These are phyloP conservation scores for Spheniscus humboldti DNA, from an alignment of 2,797 vertebrate genomes.

Conservation along the genomic window DNA sequence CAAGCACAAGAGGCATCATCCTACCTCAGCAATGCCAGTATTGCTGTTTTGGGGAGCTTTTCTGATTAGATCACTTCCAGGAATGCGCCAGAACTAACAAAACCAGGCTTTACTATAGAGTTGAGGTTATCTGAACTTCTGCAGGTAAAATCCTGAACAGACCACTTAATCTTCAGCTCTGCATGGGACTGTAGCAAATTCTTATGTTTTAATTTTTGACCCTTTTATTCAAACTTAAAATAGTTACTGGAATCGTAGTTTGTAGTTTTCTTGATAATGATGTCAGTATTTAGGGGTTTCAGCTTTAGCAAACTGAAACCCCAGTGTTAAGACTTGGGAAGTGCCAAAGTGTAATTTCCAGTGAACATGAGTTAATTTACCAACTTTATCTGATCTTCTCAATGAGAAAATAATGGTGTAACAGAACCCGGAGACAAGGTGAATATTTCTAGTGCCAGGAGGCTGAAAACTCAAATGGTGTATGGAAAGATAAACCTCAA, in stretches of 20 bases:
- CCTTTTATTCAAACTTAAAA: not conserved
- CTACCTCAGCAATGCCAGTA: not conserved
- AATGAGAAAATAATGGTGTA: not conserved
- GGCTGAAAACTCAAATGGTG: not conserved
- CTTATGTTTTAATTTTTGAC: not conserved
- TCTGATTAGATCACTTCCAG: not conserved
- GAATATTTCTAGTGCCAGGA: not conserved
- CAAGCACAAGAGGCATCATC: not conserved
- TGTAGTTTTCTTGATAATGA: not conserved
- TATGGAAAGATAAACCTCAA: not conserved
- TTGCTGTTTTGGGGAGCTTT: not conserved
- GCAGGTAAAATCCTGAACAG: not conserved
- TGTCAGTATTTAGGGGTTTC: not conserved
- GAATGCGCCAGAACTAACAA: not conserved
- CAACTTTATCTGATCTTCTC: not conserved
- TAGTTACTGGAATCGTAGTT: not conserved
- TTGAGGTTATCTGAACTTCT: not conserved
- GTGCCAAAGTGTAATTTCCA: not conserved
- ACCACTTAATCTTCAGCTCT: not conserved
- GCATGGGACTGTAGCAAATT: not conserved
- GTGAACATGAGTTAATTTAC: not conserved
- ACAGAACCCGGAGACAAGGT: not conserved
- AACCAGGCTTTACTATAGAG: not conserved
- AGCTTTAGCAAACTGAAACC: not conserved
- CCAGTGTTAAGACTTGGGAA: not conserved